phyloP scores from a whole-genome alignment of 1,140 invertebrate genomes.

The Ceratina calcarata region DNA sequence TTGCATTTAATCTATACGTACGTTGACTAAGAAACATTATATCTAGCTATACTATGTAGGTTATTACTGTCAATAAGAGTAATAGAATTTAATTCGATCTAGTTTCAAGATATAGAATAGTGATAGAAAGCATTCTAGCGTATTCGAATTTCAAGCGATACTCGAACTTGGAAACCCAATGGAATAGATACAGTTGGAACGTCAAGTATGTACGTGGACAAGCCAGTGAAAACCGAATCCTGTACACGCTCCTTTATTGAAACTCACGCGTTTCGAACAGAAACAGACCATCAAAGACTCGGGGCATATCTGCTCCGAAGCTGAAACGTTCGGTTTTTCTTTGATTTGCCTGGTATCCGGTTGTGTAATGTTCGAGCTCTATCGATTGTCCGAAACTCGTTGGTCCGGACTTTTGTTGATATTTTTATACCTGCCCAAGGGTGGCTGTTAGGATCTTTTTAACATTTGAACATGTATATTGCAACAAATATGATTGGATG shows the following conservation, averaged over 20 bases:
- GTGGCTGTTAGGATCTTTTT: too few species aligned
- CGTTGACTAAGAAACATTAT: too few species aligned
- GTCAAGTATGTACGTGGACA: background rate
- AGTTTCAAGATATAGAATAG: too few species aligned
- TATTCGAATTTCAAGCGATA: background rate
- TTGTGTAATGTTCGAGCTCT: background rate
- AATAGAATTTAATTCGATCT: too few species aligned
- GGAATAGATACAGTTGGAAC: background rate
- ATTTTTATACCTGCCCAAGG: too few species aligned
- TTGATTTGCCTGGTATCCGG: background rate
- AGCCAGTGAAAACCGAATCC: background rate
- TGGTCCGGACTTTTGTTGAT: too few species aligned
- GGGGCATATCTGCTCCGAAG: background rate
- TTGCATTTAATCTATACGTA: too few species aligned
- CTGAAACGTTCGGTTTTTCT: constrained; percentile 4
- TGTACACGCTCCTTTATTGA: background rate
- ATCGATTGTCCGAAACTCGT: background rate
- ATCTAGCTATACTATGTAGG: too few species aligned
- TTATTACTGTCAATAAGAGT: too few species aligned
- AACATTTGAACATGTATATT: too few species aligned
- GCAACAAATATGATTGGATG: too few species aligned
- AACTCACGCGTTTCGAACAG: background rate
- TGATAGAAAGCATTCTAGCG: too few species aligned
- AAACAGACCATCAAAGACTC: background rate
- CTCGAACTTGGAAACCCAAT: background rate